A percentile compares a stretch with the other conserved stretches of the same genome.
Evolutionary conservation across 2,888 invertebrate genomes (phyloP).

Genomic region (Pherbina coryleti): DNA sequence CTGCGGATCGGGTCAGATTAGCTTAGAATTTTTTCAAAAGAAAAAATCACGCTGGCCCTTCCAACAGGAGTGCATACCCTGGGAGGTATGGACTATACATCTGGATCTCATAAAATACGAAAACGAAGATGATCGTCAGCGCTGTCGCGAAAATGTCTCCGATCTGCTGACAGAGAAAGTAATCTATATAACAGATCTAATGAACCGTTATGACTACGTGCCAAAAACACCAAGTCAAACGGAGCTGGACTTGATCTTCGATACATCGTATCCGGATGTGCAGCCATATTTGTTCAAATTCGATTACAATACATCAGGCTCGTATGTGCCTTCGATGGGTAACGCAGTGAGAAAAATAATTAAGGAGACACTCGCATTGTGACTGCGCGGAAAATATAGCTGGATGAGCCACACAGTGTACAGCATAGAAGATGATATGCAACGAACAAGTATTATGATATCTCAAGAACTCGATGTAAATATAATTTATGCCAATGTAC

Average conservation of each 20-base stretch:
- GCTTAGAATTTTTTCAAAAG: slow-evolving; percentile 94
- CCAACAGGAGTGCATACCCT: slow-evolving; percentile 91
- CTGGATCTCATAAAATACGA: slow-evolving; percentile 88
- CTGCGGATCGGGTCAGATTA: slow-evolving; percentile 86
- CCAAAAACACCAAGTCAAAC: slow-evolving; percentile 95
- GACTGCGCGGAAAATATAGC: slow-evolving; percentile 67
- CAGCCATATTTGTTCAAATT: slow-evolving; percentile 98
- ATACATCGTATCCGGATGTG: slow-evolving; percentile 91
- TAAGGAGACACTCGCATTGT: slow-evolving; percentile 84
- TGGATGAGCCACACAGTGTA: slow-evolving; percentile 32
- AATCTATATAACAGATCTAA: slow-evolving; percentile 92
- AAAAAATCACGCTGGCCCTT: slow-evolving; percentile 92
- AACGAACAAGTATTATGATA: slow-evolving; percentile 45
- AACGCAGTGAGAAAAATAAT: slow-evolving; percentile 92
- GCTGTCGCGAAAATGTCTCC: slow-evolving; percentile 88
- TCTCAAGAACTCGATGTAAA: slow-evolving; percentile 43
- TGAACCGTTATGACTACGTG: slow-evolving; percentile 95
- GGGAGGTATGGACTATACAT: slow-evolving; percentile 98
- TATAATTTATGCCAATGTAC: slow-evolving; percentile 16
- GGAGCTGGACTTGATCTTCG: slow-evolving; percentile 94
- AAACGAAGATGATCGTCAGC: slow-evolving; percentile 88
- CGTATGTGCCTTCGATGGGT: slow-evolving; percentile 84
- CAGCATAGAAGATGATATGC: slow-evolving; percentile 21
- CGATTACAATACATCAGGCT: slow-evolving; percentile 84
- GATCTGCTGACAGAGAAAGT: slow-evolving; percentile 93